phyloP scores from a whole-genome alignment of 1,140 invertebrate genomes.

The Ostrea denselamellosa region DNA sequence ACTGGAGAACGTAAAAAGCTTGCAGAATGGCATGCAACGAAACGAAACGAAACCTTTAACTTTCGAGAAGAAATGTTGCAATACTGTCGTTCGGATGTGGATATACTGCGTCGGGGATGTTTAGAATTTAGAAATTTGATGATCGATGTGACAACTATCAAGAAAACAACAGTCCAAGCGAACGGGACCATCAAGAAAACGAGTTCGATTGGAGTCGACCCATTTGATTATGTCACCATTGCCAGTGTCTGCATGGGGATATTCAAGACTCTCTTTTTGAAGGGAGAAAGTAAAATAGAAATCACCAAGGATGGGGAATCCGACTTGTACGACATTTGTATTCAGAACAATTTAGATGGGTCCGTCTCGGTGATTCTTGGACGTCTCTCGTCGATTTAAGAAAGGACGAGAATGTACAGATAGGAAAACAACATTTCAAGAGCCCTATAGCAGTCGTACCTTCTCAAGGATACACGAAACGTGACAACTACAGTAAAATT shows the following conservation, averaged over 20 bases:
- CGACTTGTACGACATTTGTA: constrained; percentile 14
- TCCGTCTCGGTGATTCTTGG: neutral
- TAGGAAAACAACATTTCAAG: constrained; percentile 19
- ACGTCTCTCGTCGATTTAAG: neutral
- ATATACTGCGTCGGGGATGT: constrained; percentile 43
- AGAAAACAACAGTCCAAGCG: neutral
- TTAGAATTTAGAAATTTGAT: constrained; percentile 51
- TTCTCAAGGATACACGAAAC: constrained; percentile 40
- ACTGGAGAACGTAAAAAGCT: constrained; percentile 47
- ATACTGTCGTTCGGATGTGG: constrained; percentile 49
- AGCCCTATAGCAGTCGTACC: constrained; percentile 47
- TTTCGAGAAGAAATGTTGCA: constrained; percentile 46
- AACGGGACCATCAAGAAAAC: constrained; percentile 37
- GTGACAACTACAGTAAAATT: constrained; percentile 47
- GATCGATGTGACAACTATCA: constrained; percentile 35
- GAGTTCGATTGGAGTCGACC: constrained; percentile 28
- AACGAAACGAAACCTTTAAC: constrained; percentile 44
- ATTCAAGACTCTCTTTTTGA: constrained; percentile 26
- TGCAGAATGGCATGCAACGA: constrained; percentile 47
- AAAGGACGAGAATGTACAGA: constrained; percentile 15
- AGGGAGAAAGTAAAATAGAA: constrained; percentile 37
- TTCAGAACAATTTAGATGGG: neutral
- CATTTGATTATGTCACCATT: constrained; percentile 51
- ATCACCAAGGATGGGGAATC: constrained; percentile 1
- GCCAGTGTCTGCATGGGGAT: constrained; percentile 46